Evolutionary conservation across 2,888 invertebrate genomes (phyloP).

Genomic region (Sylvicola fuscatus): DNA sequence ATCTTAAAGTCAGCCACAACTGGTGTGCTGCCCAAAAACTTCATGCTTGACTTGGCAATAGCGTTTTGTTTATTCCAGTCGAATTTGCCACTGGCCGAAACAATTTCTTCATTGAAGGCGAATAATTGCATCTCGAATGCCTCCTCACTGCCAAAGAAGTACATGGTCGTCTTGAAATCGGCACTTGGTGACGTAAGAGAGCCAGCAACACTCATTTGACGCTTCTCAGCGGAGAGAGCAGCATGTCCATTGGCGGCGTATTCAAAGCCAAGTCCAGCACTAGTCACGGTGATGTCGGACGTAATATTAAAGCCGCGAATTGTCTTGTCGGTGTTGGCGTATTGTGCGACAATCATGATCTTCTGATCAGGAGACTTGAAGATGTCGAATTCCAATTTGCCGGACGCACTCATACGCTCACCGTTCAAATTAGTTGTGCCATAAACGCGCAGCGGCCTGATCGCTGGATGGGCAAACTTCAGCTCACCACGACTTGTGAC

Average conservation of each 20-base stretch:
- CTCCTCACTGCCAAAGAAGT: slow-evolving; percentile 17
- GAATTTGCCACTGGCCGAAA: slow-evolving; percentile 12
- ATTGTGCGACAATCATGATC: slow-evolving; percentile 23
- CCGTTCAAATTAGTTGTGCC: slow-evolving; percentile 26
- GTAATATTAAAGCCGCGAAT: slow-evolving; percentile 25
- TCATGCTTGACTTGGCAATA: slow-evolving; percentile 13
- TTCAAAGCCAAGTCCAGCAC: slow-evolving; percentile 23
- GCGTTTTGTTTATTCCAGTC: slow-evolving; percentile 12
- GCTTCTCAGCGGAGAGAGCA: slow-evolving; percentile 15
- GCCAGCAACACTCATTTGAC: slow-evolving; percentile 16
- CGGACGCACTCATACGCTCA: slow-evolving; percentile 18
- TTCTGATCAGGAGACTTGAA: slow-evolving; percentile 37
- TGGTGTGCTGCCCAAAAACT: slow-evolving; percentile 14
- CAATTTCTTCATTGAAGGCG: slow-evolving; percentile 14
- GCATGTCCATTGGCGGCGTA: slow-evolving; percentile 14
- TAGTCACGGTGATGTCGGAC: slow-evolving; percentile 22
- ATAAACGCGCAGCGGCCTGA: slow-evolving; percentile 29
- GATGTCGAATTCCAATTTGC: slow-evolving; percentile 32
- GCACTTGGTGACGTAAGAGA: slow-evolving; percentile 16
- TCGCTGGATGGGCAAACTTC: slow-evolving; percentile 44
- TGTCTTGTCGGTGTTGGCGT: slow-evolving; percentile 9
- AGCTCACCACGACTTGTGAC: slow-evolving; percentile 29
- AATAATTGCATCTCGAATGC: slow-evolving; percentile 15
- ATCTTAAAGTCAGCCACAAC: slow-evolving; percentile 9
- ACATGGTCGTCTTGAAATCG: slow-evolving; percentile 17